phyloP scores from a whole-genome alignment of 2,888 invertebrate species.

The Acleris laterana region DNA sequence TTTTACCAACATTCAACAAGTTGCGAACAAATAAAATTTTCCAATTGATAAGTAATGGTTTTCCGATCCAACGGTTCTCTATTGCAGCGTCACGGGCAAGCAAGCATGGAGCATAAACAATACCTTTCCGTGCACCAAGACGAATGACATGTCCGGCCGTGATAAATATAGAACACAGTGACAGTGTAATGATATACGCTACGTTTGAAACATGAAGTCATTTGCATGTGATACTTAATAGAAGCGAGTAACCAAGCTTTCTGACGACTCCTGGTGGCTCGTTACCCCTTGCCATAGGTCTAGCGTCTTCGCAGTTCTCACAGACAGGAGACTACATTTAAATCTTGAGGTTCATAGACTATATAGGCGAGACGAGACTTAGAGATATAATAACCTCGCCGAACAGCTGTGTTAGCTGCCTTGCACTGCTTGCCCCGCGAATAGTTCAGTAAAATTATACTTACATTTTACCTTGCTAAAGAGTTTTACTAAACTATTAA shows the following conservation, averaged over 20 bases:
- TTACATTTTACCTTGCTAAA: too few species aligned
- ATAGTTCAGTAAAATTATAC: too few species aligned
- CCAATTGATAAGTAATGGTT: constrained; percentile 30
- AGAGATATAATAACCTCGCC: too few species aligned
- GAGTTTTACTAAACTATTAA: too few species aligned
- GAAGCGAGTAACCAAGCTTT: constrained; percentile 1
- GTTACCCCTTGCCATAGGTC: background rate
- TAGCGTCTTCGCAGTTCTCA: background rate
- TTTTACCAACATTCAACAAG: background rate
- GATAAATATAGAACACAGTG: constrained; percentile 21
- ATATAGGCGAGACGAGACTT: too few species aligned
- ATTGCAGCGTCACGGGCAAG: constrained; percentile 20
- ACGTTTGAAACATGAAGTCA: constrained; percentile 8
- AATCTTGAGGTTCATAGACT: too few species aligned
- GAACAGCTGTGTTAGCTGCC: too few species aligned
- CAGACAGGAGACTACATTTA: too few species aligned
- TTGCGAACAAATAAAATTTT: constrained; percentile 16
- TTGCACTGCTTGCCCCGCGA: too few species aligned
- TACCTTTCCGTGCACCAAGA: constrained; percentile 29
- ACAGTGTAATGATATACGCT: constrained; percentile 32
- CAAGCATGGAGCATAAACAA: constrained; percentile 20
- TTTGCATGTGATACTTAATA: constrained; percentile 22
- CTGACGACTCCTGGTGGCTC: background rate
- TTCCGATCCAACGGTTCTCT: constrained; percentile 31
- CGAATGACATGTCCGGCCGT: constrained; percentile 34